A percentile compares a stretch with the other conserved stretches of the same genome.
Conservation (phyloP, 2,797 vertebrate genomes). For the Schizothorax lantsangensis region DNA sequence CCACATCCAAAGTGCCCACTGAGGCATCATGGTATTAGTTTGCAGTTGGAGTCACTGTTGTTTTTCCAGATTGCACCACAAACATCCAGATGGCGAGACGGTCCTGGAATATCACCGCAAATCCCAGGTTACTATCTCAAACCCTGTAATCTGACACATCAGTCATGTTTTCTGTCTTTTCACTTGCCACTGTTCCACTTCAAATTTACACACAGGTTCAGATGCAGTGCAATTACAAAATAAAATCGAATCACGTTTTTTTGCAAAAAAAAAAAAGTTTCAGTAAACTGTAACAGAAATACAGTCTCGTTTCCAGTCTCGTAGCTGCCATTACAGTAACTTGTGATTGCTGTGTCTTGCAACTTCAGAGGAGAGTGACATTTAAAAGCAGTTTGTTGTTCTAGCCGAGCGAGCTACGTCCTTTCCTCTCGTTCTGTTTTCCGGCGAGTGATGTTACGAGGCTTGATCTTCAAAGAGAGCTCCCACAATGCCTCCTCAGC, state of each 20-base stretch:
- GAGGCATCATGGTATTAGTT: constrained; percentile 12
- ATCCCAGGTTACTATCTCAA: constrained; percentile 17
- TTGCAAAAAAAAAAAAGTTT: constrained; percentile 41
- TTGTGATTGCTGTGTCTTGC: constrained; percentile 40
- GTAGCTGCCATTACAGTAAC: constrained; percentile 65
- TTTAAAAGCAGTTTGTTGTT: constrained; percentile 7
- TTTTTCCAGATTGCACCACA: constrained; percentile 12
- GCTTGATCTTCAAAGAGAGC: constrained; percentile 98
- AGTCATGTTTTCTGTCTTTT: constrained; percentile 16
- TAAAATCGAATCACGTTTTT: constrained; percentile 10
- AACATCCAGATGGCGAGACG: constrained; percentile 28
- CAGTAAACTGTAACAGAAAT: constrained; percentile 63
- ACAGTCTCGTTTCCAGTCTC: constrained; percentile 47
- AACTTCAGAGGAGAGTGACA: not conserved
- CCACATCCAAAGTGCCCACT: constrained; percentile 16
- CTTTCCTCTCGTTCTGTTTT: constrained; percentile 97
- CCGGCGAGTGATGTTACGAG: constrained; percentile 90
- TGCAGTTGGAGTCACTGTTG: constrained; percentile 10
- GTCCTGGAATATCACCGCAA: not conserved
- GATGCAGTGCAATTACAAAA: constrained; percentile 50
- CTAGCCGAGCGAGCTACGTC: constrained; percentile 79
- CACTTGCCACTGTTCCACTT: constrained; percentile 15
- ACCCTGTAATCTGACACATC: constrained; percentile 10
- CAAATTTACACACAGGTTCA: constrained; percentile 36
- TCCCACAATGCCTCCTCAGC: constrained; percentile 99